phyloP scores from a whole-genome alignment of 1,140 invertebrate genomes.

The Andricus grossulariae region DNA sequence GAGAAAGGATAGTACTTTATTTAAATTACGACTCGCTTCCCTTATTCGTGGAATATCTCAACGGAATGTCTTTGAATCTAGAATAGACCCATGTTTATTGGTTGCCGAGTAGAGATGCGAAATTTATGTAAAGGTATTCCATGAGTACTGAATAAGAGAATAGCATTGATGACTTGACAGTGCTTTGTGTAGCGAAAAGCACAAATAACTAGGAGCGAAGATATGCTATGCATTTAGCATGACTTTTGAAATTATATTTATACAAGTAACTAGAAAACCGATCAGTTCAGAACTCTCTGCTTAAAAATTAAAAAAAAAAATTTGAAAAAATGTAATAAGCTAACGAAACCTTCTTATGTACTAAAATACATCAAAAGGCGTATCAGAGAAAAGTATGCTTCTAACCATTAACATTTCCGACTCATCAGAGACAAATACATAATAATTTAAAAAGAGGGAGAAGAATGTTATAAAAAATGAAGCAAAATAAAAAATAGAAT shows the following conservation, averaged over 20 bases:
- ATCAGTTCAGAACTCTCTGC: too few relatives aligned
- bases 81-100: constrained; percentile 19
- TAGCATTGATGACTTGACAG: constrained; percentile 21
- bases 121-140: constrained; percentile 30
- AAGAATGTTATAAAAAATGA: too few relatives aligned
- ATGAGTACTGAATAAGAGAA: constrained; percentile 16
- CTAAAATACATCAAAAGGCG: too few relatives aligned
- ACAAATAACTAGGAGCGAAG: neutral
- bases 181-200: neutral
- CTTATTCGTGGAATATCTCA: constrained; percentile 11
- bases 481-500: too few relatives aligned
- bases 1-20: constrained; percentile 2
- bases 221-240: neutral
- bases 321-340: too few relatives aligned
- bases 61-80: constrained; percentile 26
- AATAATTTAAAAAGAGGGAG: too few relatives aligned
- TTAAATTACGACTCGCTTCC: constrained; percentile 9
- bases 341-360: too few relatives aligned
- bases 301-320: too few relatives aligned
- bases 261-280: neutral
- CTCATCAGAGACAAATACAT: too few relatives aligned
- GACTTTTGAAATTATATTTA: neutral
- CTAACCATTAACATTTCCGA: too few relatives aligned
- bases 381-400: too few relatives aligned
- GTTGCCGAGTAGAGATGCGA: constrained; percentile 15